Percentiles rank a stretch among this genome's conserved stretches.
Conservation (phyloP, 2,113 vertebrate species). For the Petroica traversi region DNA sequence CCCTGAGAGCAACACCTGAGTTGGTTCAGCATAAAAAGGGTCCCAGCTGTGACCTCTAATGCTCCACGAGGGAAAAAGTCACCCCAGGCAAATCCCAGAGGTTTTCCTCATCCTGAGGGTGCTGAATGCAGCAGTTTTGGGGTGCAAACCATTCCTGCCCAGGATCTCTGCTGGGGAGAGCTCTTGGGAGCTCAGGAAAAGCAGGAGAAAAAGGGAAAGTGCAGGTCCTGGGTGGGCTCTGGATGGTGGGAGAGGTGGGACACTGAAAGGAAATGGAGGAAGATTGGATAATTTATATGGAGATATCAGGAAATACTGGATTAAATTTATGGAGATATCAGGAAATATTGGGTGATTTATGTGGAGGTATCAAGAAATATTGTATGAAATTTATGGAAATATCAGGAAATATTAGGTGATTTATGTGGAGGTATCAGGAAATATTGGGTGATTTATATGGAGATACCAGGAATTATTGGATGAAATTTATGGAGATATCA, state of each 20-base stretch:
- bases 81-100: not conserved
- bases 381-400: no score
- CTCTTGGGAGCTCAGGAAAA: not conserved
- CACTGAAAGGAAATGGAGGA: no score
- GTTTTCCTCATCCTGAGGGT: not conserved
- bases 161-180: not conserved
- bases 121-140: not conserved
- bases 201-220: not conserved
- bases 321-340: no score
- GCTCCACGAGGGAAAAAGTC: not conserved
- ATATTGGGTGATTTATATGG: no score
- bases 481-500: no score
- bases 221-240: not conserved
- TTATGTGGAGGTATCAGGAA: no score
- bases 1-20: not conserved
- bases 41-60: not conserved
- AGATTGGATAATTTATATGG: no score
- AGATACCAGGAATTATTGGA: no score
- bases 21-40: not conserved
- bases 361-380: no score
- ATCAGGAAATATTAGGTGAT: not conserved
- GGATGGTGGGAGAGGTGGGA: rapidly evolving
- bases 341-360: not conserved
- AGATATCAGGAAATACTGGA: not conserved
- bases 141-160: not conserved